Base-by-base conservation (phyloP, 2,797 vertebrate species). In the Sebastes hubbsi region DNA sequence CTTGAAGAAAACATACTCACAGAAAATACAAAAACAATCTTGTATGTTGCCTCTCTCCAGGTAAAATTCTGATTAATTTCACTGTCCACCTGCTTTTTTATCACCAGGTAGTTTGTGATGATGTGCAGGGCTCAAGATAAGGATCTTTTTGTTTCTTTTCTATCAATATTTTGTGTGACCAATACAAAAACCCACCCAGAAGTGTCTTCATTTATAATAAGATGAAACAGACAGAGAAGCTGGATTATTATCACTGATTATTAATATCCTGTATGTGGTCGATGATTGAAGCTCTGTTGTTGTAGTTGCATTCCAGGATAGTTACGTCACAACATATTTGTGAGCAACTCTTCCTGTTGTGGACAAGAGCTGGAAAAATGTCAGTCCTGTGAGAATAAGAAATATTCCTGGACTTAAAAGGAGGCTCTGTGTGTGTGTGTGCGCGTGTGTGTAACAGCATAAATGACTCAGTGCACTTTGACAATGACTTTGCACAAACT, bases 341-440 rank as follows among this genome's bases (percentile, higher is more conserved):
- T 78, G 79, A 80, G 74, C 54, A 56, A 70, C 73, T 80, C 59
- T 88, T 91, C 88, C 87, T 91, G 88, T 89, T 88, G 86, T 88
- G 85, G 70, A 54, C 63, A 24, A 79, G 84, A 78, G 75, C 80
- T 87, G 84, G 86, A 87, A 91, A 84, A 81, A 76, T 49, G 29
- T 73, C 49, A 20, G 46, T 63, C 85, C 81, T 69, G 42, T 14
- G 88, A 85, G 87, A 83, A 81, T 82, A 81, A 82, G 46, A 81
- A 52, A 78, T 67, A 64, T 79, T 75, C 55, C 69, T 74, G 7
- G 18, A 87, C 75, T 77, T 82, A 80, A 84, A 83, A 83, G 81
- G 72, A 78, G 68, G 13, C n/a, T 56, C 49, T 36, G 56, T 56
- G 64, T 34, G 62, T 12, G 67, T 66, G 61, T 14, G 65, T n/a